Base-by-base conservation (phyloP, 1,140 invertebrate species). In the Ooceraea biroi region DNA sequence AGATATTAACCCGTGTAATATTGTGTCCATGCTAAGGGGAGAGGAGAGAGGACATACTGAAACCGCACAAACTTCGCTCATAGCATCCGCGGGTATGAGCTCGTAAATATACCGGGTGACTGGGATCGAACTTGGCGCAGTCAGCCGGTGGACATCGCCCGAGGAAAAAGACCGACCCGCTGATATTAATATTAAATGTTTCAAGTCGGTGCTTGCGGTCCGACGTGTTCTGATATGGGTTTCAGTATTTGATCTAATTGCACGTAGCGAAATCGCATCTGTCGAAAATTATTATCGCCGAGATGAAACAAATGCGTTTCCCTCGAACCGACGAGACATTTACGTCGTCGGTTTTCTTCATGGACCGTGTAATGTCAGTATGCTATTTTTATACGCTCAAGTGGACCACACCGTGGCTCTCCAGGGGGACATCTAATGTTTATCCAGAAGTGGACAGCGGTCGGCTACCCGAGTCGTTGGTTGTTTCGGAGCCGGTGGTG, bases 61-160 rank as follows among this genome's bases (percentile, higher is more conserved):
- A 92, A 92, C 91, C 91, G 88, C 91, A 91, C 69, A 89, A 92
- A 92, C 90, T 92, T 92, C 91, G 86, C 88, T 92, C 90, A 90
- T 92, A 91, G 84, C 85, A 85, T 90, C 69, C 73, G 48, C 85
- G 84, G 84, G 48, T 84, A 74, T 30, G 65, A 69, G 76, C 82
- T 89, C 71, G 87, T 85, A 90, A 88, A 88, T 90, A 89, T 88
- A 87, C 82, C 83, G 87, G 86, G 84, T 88, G 74, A 46, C 60
- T 84, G 19, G 52, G 30, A 66, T 84, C 78, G 76, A 84, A 84
- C 76, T 68, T 68, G 76, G 76, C 22, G 25, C 11, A 50, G 44
- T 11, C 11, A 41, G 72, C 7, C 50, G 65, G 76, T 80, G 76
- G 76, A 71, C 76, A 80, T 71, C 36, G 76, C 65, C 65, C 25